These are phyloP conservation scores for Aplidium turbinatum DNA, from an alignment of 23 tunicate genomes.

Conservation along the genomic window DNA sequence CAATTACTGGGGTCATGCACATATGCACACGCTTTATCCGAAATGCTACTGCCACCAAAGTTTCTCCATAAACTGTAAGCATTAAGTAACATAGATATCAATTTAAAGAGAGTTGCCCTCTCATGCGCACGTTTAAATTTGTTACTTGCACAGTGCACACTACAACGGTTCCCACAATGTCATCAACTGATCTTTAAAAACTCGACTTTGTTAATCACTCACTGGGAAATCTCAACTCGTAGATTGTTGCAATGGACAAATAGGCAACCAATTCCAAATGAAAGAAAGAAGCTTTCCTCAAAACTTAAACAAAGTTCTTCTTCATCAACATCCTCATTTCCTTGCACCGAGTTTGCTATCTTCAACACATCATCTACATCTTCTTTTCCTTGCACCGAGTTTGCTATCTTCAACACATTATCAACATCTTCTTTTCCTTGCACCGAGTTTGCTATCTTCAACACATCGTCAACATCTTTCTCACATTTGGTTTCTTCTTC, in stretches of 20 bases:
- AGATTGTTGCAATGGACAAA: constrained; percentile 26
- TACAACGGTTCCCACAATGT: too few relatives aligned
- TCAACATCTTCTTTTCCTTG: too few relatives aligned
- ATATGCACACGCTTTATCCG: too few relatives aligned
- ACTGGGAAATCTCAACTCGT: constrained; percentile 33
- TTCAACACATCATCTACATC: too few relatives aligned
- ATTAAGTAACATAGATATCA: background rate
- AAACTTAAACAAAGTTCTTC: constrained; percentile 37
- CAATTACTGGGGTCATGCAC: too few relatives aligned
- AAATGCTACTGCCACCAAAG: too few relatives aligned
- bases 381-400: background rate
- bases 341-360: background rate
- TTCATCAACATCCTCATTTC: background rate
- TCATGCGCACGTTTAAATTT: background rate
- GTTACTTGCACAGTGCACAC: background rate
- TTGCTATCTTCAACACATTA: background rate
- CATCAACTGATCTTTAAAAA: too few relatives aligned
- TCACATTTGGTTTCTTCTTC: too few relatives aligned
- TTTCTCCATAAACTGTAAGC: too few relatives aligned
- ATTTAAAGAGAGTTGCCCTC: background rate
- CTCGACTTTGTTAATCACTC: constrained; percentile 1
- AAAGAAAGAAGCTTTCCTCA: constrained; percentile 81
- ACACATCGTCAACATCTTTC: too few relatives aligned
- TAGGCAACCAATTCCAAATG: constrained; percentile 79
- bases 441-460: background rate